Percentiles rank a stretch among this genome's conserved stretches.
phyloP scores from a whole-genome alignment of 2,888 invertebrate genomes.

The Arrhopalites spinosus region DNA sequence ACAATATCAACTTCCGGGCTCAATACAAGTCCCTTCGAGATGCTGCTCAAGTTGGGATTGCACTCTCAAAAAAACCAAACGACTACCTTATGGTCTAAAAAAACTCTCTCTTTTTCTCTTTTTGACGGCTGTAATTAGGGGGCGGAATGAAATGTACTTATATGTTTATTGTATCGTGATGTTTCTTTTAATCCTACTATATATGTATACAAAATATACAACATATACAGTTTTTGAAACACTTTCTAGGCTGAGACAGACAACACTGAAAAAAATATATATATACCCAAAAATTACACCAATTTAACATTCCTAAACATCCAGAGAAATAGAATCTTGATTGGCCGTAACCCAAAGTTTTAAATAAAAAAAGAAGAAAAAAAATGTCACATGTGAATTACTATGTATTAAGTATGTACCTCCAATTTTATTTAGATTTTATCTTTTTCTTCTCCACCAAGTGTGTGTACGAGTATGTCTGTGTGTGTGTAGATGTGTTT shows the following conservation, averaged over 20 bases:
- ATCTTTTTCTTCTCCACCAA: neutral
- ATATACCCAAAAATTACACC: slow-evolving; percentile 32
- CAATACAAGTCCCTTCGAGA: slow-evolving; percentile 25
- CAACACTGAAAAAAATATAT: neutral
- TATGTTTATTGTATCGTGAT: slow-evolving; percentile 17
- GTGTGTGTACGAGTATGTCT: slow-evolving; percentile 10
- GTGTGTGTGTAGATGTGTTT: slow-evolving; percentile 4
- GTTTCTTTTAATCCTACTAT: slow-evolving; percentile 6
- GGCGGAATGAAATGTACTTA: neutral
- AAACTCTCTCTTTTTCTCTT: neutral
- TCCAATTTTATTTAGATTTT: neutral
- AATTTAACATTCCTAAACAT: slow-evolving; percentile 32
- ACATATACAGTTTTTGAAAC: neutral
- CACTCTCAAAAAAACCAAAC: slow-evolving; percentile 12
- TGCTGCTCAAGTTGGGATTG: slow-evolving; percentile 29
- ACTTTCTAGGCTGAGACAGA: slow-evolving; percentile 8
- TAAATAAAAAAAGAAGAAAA: too few species aligned
- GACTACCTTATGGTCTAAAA: slow-evolving; percentile 36
- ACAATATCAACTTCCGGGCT: slow-evolving; percentile 35
- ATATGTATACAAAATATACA: neutral
- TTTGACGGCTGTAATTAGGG: slow-evolving; percentile 19
- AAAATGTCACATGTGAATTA: slow-evolving; percentile 20
- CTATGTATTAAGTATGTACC: neutral
- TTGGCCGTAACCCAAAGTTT: slow-evolving; percentile 22
- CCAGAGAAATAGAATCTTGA: slow-evolving; percentile 24